A percentile compares a stretch with the other conserved stretches of the same genome.
Evolutionary conservation across 2,113 vertebrate genomes (phyloP).

Genomic region (Regulus satrapa): DNA sequence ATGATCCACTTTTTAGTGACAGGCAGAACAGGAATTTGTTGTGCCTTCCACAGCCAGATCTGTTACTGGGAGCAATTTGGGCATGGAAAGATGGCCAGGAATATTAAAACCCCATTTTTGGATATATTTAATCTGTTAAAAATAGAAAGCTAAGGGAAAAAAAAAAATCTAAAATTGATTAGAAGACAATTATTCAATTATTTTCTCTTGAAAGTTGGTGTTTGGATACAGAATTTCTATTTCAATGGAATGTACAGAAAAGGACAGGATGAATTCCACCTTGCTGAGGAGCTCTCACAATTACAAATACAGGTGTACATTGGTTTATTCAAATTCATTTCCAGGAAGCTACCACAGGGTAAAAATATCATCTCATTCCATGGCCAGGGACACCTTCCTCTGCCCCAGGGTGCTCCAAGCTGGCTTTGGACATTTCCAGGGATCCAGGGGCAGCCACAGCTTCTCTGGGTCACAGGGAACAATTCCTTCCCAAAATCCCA

Average conservation of each 20-base stretch:
- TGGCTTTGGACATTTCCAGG: neutral
- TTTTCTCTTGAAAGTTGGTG: neutral
- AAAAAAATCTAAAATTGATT: neutral
- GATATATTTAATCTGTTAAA: neutral
- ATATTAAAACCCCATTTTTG: neutral
- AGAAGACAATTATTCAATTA: neutral
- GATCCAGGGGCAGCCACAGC: neutral
- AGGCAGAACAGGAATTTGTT: neutral
- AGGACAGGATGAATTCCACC: neutral
- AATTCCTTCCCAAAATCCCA: neutral
- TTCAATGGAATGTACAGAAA: neutral
- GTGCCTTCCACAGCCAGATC: neutral
- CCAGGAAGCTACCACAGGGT: neutral
- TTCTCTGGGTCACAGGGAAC: rapidly evolving
- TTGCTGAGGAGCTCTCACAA: neutral
- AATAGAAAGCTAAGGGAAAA: neutral
- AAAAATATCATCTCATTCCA: neutral
- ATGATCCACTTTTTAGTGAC: neutral
- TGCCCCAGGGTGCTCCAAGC: rapidly evolving
- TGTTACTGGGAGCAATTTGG: neutral
- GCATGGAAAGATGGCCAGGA: neutral
- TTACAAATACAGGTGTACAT: rapidly evolving
- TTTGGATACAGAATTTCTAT: neutral
- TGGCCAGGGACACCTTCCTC: neutral
- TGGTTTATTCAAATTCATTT: rapidly evolving